Conservation (phyloP, 92 coral and sea anemone genomes). For the Galaxea fascicularis region DNA sequence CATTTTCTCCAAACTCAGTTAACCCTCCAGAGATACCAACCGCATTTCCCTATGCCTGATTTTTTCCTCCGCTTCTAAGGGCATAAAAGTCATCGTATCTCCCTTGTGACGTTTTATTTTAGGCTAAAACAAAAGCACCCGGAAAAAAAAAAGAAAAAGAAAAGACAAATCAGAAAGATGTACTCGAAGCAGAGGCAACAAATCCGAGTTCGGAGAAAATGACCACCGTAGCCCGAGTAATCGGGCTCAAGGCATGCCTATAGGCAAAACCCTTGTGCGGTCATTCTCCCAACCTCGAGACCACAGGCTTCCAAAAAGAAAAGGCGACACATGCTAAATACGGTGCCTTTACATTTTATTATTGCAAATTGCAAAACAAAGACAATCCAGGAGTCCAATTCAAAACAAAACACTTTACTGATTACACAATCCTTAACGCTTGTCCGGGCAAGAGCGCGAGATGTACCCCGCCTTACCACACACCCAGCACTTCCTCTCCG, state of each 20-base stretch:
- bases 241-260: slow-evolving; percentile 5
- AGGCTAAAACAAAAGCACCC: not conserved
- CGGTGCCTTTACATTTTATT: not conserved
- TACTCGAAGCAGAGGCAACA: not conserved
- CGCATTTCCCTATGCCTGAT: slow-evolving; percentile 12
- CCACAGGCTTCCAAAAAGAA: not conserved
- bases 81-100: slow-evolving; percentile 4
- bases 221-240: slow-evolving; percentile 6
- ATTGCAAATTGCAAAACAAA: not conserved
- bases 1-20: slow-evolving; percentile 22
- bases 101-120: slow-evolving; percentile 5
- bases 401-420: not conserved
- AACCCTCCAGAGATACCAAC: slow-evolving; percentile 8
- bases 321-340: not conserved
- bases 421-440: not conserved
- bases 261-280: slow-evolving; percentile 20
- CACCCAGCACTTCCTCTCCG: not conserved
- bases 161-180: not conserved
- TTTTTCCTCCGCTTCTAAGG: slow-evolving; percentile 29
- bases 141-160: not conserved
- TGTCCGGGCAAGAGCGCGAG: not conserved
- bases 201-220: not conserved
- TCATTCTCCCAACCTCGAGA: slow-evolving; percentile 13
- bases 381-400: not conserved
- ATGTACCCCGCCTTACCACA: not conserved